Evolutionary conservation across 2,888 invertebrate genomes (phyloP).

Genomic region (Ashinkailepas kermadecensis): DNA sequence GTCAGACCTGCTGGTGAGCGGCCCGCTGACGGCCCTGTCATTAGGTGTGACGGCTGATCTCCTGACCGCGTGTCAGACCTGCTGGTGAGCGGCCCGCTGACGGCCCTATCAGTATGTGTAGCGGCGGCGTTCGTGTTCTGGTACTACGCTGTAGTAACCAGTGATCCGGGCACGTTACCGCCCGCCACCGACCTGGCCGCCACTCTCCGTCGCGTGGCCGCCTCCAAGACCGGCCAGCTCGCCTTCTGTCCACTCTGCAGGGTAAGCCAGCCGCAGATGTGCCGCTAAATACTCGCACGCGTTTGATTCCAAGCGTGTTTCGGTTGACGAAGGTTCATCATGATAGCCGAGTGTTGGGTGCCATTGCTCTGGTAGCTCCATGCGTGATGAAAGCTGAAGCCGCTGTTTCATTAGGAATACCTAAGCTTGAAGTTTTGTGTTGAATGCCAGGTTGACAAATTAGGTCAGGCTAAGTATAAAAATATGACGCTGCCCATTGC

Average conservation of each 20-base stretch:
- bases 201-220: neutral
- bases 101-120: neutral
- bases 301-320: too few relatives aligned
- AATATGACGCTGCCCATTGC: too few relatives aligned
- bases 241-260: neutral
- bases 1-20: neutral
- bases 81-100: neutral
- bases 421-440: too few relatives aligned
- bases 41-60: neutral
- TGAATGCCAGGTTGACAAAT: too few relatives aligned
- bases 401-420: too few relatives aligned
- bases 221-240: neutral
- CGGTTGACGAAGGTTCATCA: too few relatives aligned
- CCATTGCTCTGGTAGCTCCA: too few relatives aligned
- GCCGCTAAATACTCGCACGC: too few relatives aligned
- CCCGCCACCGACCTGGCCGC: neutral
- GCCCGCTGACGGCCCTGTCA: neutral
- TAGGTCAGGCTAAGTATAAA: too few relatives aligned
- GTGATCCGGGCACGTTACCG: neutral
- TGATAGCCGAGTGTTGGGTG: too few relatives aligned
- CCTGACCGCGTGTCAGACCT: neutral
- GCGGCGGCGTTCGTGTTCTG: neutral
- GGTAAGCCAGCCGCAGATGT: neutral
- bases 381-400: too few relatives aligned
- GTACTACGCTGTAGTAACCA: neutral